Evolutionary conservation across 2,113 vertebrate genomes (phyloP), one percentile per base, ranked within the genome.

Genomic region (Ailuropoda melanoleuca): DNA sequence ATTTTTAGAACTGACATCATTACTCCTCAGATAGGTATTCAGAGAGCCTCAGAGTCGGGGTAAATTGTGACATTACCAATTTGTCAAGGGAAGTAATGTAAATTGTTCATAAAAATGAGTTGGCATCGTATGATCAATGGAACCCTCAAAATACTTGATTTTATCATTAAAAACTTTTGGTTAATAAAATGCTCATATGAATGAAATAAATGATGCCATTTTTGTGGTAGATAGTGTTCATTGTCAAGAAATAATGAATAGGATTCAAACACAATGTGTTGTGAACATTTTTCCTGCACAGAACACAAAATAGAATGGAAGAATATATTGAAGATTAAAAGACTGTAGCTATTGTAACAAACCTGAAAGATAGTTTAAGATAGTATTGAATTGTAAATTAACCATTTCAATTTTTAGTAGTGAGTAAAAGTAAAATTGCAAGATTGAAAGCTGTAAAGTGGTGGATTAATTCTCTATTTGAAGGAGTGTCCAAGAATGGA

Each of bases 11-110:
- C 2, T 46, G 93, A 43, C 1, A 86, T 4, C 34, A 29, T 93
- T 97, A 92, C 74, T 97, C 96, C 97, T 98, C 97, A 98, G 90
- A 90, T 96, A 97, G 95, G 78, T 97, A 98, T 98, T 98, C 98
- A 98, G 96, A 98, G 93, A 93, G 29, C 68, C 14, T 66, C 85
- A 97, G 95, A 93, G 92, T 96, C 98, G 98, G 97, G 97, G 98
- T 98, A 98, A 99, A 98, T 99, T 97, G 97, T 99, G 98, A 98
- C 96, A 97, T 98, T 98, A 98, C 98, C 97, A 96, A 95, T 98
- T 98, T 99, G 98, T 99, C 99, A 98, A 90, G 78, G 93, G 98
- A 98, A 98, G 96, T 98, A 98, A 98, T 98, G 98, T 58, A 88
- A 96, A 96, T 90, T 95, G 97, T 97, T 99, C 98, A 97, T 77